Evolutionary conservation across 2,888 invertebrate genomes (phyloP).

Genomic region (Horisme vitalbata): DNA sequence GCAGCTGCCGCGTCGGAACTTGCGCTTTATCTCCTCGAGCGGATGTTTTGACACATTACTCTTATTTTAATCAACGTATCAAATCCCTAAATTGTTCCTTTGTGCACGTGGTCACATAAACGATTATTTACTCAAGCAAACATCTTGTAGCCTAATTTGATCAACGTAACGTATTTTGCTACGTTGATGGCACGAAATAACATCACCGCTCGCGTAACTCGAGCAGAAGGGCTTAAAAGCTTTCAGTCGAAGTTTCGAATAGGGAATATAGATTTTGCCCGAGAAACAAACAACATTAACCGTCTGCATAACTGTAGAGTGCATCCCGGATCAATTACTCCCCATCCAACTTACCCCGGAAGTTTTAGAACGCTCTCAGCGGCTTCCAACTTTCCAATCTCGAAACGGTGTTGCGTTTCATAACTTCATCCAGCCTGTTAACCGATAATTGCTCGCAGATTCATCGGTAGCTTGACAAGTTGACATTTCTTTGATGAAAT

Average conservation of each 20-base stretch:
- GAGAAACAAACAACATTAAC: conserved; percentile 48
- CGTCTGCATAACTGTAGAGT: conserved; percentile 46
- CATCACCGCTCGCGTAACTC: conserved; percentile 5
- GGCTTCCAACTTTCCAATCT: conserved; percentile 50
- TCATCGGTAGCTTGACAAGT: conserved; percentile 9
- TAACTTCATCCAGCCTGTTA: conserved; percentile 36
- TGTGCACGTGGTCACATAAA: neutral
- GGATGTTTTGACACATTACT: conserved; percentile 45
- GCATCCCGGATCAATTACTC: conserved; percentile 57
- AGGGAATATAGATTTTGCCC: conserved; percentile 29
- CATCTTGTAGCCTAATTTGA: conserved; percentile 8
- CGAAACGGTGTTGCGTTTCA: conserved; percentile 46
- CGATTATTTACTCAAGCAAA: conserved; percentile 9
- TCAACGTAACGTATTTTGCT: conserved; percentile 7
- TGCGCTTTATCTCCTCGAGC: conserved; percentile 60
- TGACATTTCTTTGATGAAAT: conserved; percentile 9
- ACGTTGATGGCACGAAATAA: conserved; percentile 9
- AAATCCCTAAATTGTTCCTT: conserved; percentile 3
- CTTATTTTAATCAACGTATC: conserved; percentile 20
- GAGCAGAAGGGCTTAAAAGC: conserved; percentile 23
- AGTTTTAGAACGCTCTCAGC: conserved; percentile 57
- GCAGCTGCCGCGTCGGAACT: conserved; percentile 64
- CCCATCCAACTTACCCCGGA: conserved; percentile 42
- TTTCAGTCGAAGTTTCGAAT: conserved; percentile 29
- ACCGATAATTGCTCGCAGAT: conserved; percentile 38